Evolutionary conservation across 1,140 invertebrate genomes (phyloP).

Genomic region (Drosophila parvula): DNA sequence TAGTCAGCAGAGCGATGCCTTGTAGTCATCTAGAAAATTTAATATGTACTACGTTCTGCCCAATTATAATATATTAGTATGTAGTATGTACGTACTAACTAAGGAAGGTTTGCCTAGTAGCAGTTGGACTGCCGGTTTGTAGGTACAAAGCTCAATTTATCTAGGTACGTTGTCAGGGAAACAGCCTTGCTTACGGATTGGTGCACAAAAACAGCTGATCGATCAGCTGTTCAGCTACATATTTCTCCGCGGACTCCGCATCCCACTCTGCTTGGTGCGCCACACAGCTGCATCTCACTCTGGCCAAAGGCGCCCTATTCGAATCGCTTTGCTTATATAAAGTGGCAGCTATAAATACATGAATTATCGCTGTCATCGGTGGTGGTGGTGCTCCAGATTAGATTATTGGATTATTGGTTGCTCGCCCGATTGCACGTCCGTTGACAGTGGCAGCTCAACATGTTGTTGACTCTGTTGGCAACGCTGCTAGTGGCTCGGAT

Average conservation of each 20-base stretch:
- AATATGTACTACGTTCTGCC: too few relatives aligned
- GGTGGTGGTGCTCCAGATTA: background rate
- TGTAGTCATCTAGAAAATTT: too few relatives aligned
- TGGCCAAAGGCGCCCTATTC: slow-evolving; percentile 10
- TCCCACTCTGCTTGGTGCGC: slow-evolving; percentile 25
- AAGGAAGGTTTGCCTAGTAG: too few relatives aligned
- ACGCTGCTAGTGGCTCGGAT: slow-evolving; percentile 9
- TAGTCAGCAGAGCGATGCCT: background rate
- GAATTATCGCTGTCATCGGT: background rate
- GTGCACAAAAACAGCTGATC: background rate
- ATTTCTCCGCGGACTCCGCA: background rate
- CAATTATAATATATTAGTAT: too few relatives aligned
- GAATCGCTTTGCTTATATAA: slow-evolving; percentile 40
- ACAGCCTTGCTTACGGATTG: background rate
- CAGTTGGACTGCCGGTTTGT: background rate
- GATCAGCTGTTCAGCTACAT: slow-evolving; percentile 11
- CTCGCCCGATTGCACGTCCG: background rate
- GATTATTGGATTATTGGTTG: too few relatives aligned
- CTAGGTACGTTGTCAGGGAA: background rate
- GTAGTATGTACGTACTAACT: too few relatives aligned
- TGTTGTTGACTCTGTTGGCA: slow-evolving; percentile 27
- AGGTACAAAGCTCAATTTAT: slow-evolving; percentile 5
- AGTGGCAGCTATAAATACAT: slow-evolving; percentile 2
- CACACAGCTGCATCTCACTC: background rate
- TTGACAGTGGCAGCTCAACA: slow-evolving; percentile 2